A percentile compares a stretch with the other conserved stretches of the same genome.
Conservation (phyloP, 2,797 vertebrate species). For the Periparus ater region DNA sequence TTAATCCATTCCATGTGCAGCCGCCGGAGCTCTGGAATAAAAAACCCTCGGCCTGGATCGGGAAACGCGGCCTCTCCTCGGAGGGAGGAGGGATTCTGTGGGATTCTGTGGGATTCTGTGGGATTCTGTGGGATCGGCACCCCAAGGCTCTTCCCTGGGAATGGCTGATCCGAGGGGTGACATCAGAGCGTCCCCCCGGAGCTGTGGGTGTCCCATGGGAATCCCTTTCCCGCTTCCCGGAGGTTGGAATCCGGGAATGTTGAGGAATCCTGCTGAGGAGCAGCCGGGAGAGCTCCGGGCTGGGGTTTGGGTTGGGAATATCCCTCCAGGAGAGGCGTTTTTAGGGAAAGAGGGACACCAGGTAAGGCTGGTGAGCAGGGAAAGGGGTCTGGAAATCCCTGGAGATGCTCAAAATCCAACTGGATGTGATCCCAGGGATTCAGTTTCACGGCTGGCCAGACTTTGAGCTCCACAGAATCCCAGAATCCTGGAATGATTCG, state of each 20-base stretch:
- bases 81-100: neutral
- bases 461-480: neutral
- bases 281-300: neutral
- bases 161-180: neutral
- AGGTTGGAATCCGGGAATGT: neutral
- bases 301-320: neutral
- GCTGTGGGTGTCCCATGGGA: neutral
- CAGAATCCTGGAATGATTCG: neutral
- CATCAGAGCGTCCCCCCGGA: neutral
- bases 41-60: neutral
- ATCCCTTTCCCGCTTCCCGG: neutral
- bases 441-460: rapidly evolving
- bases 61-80: rapidly evolving
- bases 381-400: neutral
- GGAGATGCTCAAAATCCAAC: neutral
- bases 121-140: rapidly evolving
- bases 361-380: neutral
- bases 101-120: no score
- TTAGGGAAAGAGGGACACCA: neutral
- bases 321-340: neutral
- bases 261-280: neutral
- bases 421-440: neutral
- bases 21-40: neutral
- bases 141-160: neutral
- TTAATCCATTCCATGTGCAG: conserved; percentile 28